A percentile compares a stretch with the other conserved stretches of the same genome.
Evolutionary conservation across 2,888 invertebrate genomes (phyloP).

Genomic region (Chaitophorus viminalis): DNA sequence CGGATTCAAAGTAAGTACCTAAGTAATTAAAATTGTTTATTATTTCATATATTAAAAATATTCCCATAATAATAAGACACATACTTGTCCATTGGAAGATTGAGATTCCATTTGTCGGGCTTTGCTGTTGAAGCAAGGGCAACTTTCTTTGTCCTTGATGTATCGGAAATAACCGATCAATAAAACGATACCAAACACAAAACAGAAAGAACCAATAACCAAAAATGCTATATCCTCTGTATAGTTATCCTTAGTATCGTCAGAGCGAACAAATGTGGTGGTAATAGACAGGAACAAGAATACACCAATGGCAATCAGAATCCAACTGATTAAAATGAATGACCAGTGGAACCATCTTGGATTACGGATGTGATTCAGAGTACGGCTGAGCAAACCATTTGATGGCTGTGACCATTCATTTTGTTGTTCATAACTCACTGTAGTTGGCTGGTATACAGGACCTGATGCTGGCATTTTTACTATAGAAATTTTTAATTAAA

Average conservation of each 20-base stretch:
- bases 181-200: conserved; percentile 57
- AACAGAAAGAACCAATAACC: conserved; percentile 62
- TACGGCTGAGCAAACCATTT: conserved; percentile 53
- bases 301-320: conserved; percentile 52
- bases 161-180: conserved; percentile 63
- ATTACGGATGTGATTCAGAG: conserved; percentile 52
- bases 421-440: conserved; percentile 76
- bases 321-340: conserved; percentile 57
- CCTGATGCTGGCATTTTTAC: conserved; percentile 74
- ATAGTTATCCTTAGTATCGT: conserved; percentile 41
- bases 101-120: conserved; percentile 66
- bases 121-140: conserved; percentile 66
- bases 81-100: conserved; percentile 66
- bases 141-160: conserved; percentile 65
- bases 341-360: conserved; percentile 61
- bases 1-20: conserved; percentile 77
- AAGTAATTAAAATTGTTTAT: conserved; percentile 4
- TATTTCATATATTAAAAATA: not conserved
- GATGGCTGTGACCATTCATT: conserved; percentile 66
- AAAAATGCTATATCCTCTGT: conserved; percentile 63
- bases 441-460: conserved; percentile 82
- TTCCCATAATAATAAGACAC: conserved; percentile 6
- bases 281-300: conserved; percentile 45
- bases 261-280: conserved; percentile 20
- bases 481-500: not conserved